Evolutionary conservation across 2,797 vertebrate genomes (phyloP), one percentile per base, ranked within the genome.

Genomic region (Clarias platycephalus): DNA sequence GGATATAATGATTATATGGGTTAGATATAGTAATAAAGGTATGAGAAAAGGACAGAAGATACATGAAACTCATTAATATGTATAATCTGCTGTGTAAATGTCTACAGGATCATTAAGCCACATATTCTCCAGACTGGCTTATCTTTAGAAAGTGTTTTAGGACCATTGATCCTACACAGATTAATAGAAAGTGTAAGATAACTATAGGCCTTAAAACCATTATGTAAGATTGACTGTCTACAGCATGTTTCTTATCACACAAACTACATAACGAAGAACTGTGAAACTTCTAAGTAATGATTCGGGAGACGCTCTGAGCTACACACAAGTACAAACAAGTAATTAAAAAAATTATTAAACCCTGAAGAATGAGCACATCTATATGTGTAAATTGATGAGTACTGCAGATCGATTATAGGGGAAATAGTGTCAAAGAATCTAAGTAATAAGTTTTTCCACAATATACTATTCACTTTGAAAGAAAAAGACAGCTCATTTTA

Each of bases 31-130:
- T 68, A 79, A 67, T 74, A 80, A 62, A 28, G 62, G 7, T 28
- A 77, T 70, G 44, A 83, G 9, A 70, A 28, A 55, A 76, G 4
- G 28, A 81, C n/a, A 34, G 67, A 8, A 70, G n/a, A 75, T 40
- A 70, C 3, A 49, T 24, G 37, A 78, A 83, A 80, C 57, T 82
- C 16, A 57, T 72, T 55, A 44, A 28, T 75, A 78, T 76, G 76
- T 72, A 55, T 86, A 85, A 84, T 85, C 62, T 74, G 82, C 76
- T 24, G 34, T 83, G 55, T 68, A 82, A 57, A 20, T 86, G 76
- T 66, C 80, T 86, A 81, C 84, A 86, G 82, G 57, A 82, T 83
- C 83, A 81, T 85, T 86, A 87, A 63, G 44, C 68, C 49, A 24
- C 20, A 58, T 55, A 83, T 85, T 88, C 83, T 64, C 57, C 44